Evolutionary conservation across 2,113 vertebrate species (phyloP).

Genomic region (Genyomyrus donnyi): DNA sequence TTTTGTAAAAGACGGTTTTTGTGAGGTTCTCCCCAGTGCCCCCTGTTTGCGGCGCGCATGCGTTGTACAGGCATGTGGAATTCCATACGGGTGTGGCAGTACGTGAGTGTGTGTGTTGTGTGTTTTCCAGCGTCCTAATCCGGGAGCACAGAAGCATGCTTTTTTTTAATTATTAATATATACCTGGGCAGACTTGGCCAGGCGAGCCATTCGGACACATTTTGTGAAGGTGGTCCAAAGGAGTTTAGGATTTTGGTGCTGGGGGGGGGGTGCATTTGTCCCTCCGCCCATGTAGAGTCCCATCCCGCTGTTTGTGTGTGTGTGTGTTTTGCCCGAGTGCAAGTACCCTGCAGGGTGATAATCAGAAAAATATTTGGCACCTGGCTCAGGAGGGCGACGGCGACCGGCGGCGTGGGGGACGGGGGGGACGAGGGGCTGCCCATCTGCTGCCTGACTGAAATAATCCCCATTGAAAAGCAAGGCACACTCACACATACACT

Average conservation of each 20-base stretch:
- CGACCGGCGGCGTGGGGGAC: background rate
- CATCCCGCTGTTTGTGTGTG: background rate
- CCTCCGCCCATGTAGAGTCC: background rate
- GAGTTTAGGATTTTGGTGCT: constrained; percentile 3
- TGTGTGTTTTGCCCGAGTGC: constrained; percentile 1
- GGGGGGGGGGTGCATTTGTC: background rate
- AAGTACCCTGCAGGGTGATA: constrained; percentile 4
- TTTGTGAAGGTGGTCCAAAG: constrained; percentile 9
- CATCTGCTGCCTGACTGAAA: constrained; percentile 6
- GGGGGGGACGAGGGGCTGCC: background rate
- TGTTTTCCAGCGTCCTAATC: background rate
- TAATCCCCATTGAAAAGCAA: constrained; percentile 1
- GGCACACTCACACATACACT: background rate
- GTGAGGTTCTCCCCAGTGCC: background rate
- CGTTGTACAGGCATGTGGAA: background rate
- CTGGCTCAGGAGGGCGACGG: background rate
- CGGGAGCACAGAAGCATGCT: background rate
- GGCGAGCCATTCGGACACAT: background rate
- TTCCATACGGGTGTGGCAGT: background rate
- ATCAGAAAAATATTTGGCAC: constrained; percentile 9
- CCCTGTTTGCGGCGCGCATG: background rate
- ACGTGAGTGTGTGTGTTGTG: background rate
- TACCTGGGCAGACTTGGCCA: background rate
- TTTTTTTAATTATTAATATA: background rate
- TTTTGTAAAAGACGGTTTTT: background rate